Evolutionary conservation across 2,797 vertebrate species (phyloP).

Genomic region (Tiaroga cobitis): DNA sequence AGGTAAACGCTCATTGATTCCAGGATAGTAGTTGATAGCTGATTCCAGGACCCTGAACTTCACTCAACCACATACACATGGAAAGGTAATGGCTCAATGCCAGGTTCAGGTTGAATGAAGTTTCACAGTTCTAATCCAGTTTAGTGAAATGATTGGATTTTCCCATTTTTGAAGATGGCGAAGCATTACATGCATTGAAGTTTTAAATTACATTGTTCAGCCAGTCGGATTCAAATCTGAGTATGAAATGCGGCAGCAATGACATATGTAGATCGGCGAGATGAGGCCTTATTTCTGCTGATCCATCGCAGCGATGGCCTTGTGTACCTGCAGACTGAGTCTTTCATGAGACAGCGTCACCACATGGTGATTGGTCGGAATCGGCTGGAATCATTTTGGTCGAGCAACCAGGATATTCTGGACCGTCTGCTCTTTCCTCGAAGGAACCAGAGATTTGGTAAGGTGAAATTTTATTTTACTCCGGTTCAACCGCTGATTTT

Average conservation of each 20-base stretch:
- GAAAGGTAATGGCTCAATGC: not conserved
- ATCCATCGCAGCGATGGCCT: not conserved
- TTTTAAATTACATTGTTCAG: not conserved
- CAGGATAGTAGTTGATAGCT: not conserved
- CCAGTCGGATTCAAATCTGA: not conserved
- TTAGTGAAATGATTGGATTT: not conserved
- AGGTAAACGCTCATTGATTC: conserved; percentile 56
- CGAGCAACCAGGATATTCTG: not conserved
- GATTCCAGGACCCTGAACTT: not conserved
- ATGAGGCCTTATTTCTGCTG: not conserved
- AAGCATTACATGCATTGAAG: not conserved
- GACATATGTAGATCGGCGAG: not conserved
- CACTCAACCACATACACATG: not conserved
- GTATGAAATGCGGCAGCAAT: not conserved
- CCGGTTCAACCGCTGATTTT: not conserved
- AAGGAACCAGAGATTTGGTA: conserved; percentile 55
- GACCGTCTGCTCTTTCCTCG: conserved; percentile 5
- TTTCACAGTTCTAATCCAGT: not conserved
- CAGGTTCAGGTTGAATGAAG: not conserved
- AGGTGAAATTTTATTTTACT: conserved; percentile 38
- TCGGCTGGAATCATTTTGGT: conserved; percentile 29
- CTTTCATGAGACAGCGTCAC: not conserved
- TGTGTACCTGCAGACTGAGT: not conserved
- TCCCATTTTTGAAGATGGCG: not conserved
- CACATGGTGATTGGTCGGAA: conserved; percentile 20